phyloP scores from a whole-genome alignment of 2,888 invertebrate species.

The Eurytoma adleriae region DNA sequence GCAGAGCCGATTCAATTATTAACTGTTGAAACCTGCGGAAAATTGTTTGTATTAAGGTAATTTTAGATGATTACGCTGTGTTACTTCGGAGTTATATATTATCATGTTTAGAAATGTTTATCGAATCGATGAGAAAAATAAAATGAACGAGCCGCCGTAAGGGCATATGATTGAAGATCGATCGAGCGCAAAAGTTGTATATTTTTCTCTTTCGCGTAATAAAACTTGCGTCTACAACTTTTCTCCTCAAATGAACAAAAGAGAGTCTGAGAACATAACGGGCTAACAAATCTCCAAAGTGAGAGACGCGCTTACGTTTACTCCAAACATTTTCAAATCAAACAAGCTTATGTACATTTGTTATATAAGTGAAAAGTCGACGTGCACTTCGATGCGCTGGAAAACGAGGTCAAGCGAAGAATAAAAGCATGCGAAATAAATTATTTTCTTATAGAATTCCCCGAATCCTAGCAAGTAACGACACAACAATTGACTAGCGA shows the following conservation, averaged over 20 bases:
- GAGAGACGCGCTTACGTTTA: background rate
- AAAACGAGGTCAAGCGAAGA: background rate
- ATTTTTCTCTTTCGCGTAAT: conserved; percentile 14
- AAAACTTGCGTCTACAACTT: conserved; percentile 2
- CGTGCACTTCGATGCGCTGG: background rate
- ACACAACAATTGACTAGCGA: background rate
- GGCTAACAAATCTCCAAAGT: conserved; percentile 2
- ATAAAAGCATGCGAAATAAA: background rate
- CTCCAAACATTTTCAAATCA: conserved; percentile 8
- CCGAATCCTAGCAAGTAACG: conserved; percentile 10
- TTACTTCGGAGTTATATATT: conserved; percentile 14
- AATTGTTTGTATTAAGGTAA: conserved; percentile 32
- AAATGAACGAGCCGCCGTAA: background rate
- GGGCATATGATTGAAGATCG: conserved; percentile 1
- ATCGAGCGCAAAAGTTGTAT: conserved; percentile 8
- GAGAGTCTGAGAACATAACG: conserved; percentile 3
- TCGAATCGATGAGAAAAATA: background rate
- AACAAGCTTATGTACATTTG: background rate
- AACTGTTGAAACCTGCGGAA: background rate
- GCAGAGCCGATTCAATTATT: too few species aligned
- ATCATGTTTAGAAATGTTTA: conserved; percentile 7
- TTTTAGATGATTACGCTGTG: conserved; percentile 16
- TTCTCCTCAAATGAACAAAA: background rate
- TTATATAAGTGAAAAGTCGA: background rate
- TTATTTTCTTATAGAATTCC: conserved; percentile 34